phyloP scores from a whole-genome alignment of 92 coral and sea anemone species.

The Heliopora coerulea region DNA sequence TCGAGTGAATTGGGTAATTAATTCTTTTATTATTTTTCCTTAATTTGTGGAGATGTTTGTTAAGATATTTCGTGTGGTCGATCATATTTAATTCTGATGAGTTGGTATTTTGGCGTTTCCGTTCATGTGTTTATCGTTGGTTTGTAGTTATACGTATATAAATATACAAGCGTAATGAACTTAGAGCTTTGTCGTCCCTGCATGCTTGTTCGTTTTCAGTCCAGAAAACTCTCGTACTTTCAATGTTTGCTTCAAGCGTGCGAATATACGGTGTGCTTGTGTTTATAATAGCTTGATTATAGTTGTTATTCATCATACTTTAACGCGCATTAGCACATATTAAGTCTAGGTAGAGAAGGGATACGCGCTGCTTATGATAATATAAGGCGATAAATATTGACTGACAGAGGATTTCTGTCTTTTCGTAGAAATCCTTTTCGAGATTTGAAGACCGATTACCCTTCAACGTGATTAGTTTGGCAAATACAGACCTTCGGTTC shows the following conservation, averaged over 20 bases:
- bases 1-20: not conserved
- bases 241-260: not conserved
- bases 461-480: too few relatives aligned
- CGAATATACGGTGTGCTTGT: not conserved
- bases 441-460: too few relatives aligned
- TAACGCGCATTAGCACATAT: constrained; percentile 4
- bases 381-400: not conserved
- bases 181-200: not conserved
- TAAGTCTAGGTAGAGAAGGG: not conserved
- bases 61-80: not conserved
- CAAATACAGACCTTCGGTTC: too few relatives aligned
- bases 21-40: not conserved
- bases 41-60: not conserved
- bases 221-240: not conserved
- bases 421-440: too few relatives aligned
- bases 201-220: not conserved
- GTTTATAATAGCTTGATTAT: not conserved
- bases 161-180: too few relatives aligned
- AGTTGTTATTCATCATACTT: not conserved
- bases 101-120: not conserved
- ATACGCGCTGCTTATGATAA: not conserved
- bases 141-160: too few relatives aligned
- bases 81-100: not conserved
- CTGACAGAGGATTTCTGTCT: too few relatives aligned
- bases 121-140: not conserved